Base-by-base conservation (phyloP, 2,113 vertebrate genomes). In the Nibea coibor region DNA sequence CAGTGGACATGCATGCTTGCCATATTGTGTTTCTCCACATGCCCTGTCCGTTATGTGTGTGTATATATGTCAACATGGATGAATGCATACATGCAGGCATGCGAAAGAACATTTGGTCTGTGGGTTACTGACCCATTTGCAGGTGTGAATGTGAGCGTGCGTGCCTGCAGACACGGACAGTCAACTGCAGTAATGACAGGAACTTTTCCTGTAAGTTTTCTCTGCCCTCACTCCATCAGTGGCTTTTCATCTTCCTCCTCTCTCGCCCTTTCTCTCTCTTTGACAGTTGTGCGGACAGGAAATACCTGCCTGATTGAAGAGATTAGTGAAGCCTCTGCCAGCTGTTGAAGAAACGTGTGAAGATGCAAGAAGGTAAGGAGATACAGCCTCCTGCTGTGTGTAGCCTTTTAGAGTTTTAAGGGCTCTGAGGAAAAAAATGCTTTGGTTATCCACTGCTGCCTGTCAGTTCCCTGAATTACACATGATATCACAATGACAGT, bases 291-390 rank as follows among this genome's bases (percentile, higher is more conserved):
- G 86, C 64, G 50, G 70, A 86, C 91, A 93, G 93, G 94, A 95
- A 96, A 94, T 95, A 81, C 90, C 89, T 42, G 86, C 83, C 85
- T 93, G 93, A 95, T 94, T 92, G 89, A 74, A 88, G 84, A 93
- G 91, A 94, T 94, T 94, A 93, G 83, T 81, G 84, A 93, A 90
- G 91, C 87, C 85, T 95, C 89, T 86, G 81, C 66, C 84, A 94
- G 92, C 82, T 92, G 92, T 92, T 16, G 67, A 86, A 78, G 62
- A 86, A 85, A 71, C 14, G 28, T 80, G 81, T 53, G 50, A 67
- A 61, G 72, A 62, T 67, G 22, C 22, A 39, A 61, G 26, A 69
- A 62, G 31, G 76, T 69, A 51, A 69, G 39, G 28, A 68, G 69
- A 62, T 39, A 20, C 26, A 4, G 26, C 64, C 71, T n/a, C 31